phyloP scores from a whole-genome alignment of 2,888 invertebrate genomes.

The Lymantria dispar region DNA sequence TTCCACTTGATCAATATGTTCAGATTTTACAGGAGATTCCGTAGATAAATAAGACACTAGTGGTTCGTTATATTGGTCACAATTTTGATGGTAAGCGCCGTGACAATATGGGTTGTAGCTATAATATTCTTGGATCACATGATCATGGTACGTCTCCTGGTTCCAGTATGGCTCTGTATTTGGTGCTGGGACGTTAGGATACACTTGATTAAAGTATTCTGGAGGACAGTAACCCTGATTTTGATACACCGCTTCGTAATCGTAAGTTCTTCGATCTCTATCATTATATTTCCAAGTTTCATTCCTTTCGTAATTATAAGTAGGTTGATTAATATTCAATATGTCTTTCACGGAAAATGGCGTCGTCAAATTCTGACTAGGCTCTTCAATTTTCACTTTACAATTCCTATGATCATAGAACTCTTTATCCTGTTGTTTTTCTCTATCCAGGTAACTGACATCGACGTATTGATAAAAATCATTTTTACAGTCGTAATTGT shows the following conservation, averaged over 20 bases:
- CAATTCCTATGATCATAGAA: slow-evolving; percentile 47
- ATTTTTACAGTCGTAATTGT: slow-evolving; percentile 56
- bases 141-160: slow-evolving; percentile 60
- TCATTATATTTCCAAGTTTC: slow-evolving; percentile 63
- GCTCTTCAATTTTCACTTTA: slow-evolving; percentile 55
- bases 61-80: slow-evolving; percentile 53
- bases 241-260: slow-evolving; percentile 56
- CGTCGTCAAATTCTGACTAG: slow-evolving; percentile 49
- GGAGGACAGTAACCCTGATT: slow-evolving; percentile 52
- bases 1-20: slow-evolving; percentile 34
- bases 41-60: slow-evolving; percentile 26
- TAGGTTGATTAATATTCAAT: slow-evolving; percentile 59
- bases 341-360: slow-evolving; percentile 76
- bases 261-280: slow-evolving; percentile 48
- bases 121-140: slow-evolving; percentile 66
- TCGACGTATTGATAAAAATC: slow-evolving; percentile 54
- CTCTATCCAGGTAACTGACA: slow-evolving; percentile 38
- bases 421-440: slow-evolving; percentile 40
- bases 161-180: slow-evolving; percentile 65
- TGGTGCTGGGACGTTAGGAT: slow-evolving; percentile 57
- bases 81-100: slow-evolving; percentile 62
- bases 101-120: slow-evolving; percentile 66
- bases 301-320: slow-evolving; percentile 57
- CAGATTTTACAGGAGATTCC: slow-evolving; percentile 40
- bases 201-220: slow-evolving; percentile 60